phyloP scores from a whole-genome alignment of 2,113 vertebrate species.

The Talpa occidentalis region DNA sequence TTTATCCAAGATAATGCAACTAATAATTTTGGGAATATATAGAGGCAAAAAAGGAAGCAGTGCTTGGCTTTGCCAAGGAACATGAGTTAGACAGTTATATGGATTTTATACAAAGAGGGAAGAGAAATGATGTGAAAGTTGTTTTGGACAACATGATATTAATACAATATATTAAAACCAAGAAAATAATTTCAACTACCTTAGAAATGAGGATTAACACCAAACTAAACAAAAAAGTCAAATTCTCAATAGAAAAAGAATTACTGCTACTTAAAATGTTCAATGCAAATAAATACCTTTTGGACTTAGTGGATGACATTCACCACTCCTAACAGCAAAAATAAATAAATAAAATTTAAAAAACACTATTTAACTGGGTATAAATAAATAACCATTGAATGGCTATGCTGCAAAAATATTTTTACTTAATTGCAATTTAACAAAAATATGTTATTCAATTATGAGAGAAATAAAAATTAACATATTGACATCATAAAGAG shows the following conservation, averaged over 20 bases:
- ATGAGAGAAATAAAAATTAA: not conserved
- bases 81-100: not conserved
- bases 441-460: not conserved
- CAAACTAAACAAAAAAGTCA: not conserved
- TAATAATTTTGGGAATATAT: no score
- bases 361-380: not conserved
- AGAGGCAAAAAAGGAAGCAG: not conserved
- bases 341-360: not conserved
- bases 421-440: not conserved
- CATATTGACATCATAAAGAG: not conserved
- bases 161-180: not conserved
- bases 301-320: not conserved
- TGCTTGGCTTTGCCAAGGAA: not conserved
- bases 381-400: not conserved
- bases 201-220: not conserved
- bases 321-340: not conserved
- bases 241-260: not conserved
- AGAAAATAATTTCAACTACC: not conserved
- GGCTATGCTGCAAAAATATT: not conserved
- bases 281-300: not conserved
- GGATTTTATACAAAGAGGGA: not conserved
- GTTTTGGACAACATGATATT: not conserved
- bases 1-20: not conserved
- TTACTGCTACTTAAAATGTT: not conserved
- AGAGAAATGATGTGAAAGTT: not conserved